phyloP scores from a whole-genome alignment of 64 coral and sea anemone genomes.

The Cladopsammia gracilis region DNA sequence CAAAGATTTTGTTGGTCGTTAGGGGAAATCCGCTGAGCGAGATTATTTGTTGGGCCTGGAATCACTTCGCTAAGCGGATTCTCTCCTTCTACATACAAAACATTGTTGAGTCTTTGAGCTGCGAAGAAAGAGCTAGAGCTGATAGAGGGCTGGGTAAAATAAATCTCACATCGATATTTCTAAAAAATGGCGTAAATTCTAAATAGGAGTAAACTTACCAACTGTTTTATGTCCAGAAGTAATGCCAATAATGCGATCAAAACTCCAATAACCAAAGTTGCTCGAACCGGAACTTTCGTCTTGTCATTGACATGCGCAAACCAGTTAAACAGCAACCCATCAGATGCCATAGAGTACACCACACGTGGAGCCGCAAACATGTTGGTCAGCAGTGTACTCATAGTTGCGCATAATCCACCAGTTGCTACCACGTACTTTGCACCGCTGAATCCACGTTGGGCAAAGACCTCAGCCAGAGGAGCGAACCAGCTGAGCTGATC shows the following conservation, averaged over 20 bases:
- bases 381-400: conserved; percentile 5
- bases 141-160: too few relatives aligned
- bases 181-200: too few relatives aligned
- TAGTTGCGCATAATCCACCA: conserved; percentile 59
- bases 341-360: conserved; percentile 75
- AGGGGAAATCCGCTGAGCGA: too few relatives aligned
- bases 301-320: conserved; percentile 73
- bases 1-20: too few relatives aligned
- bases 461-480: conserved; percentile 66
- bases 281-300: conserved; percentile 66
- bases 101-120: too few relatives aligned
- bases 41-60: too few relatives aligned
- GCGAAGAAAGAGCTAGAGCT: too few relatives aligned
- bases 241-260: conserved; percentile 45
- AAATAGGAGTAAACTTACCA: conserved; percentile 13
- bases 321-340: conserved; percentile 74
- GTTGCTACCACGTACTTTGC: conserved; percentile 64
- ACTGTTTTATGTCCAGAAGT: conserved; percentile 43
- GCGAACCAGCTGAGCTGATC: conserved; percentile 36
- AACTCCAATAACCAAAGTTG: conserved; percentile 30
- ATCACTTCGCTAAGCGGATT: too few relatives aligned
- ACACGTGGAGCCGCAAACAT: conserved; percentile 33
- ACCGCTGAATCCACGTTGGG: conserved; percentile 5
- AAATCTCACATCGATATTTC: too few relatives aligned
- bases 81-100: too few relatives aligned